These are phyloP conservation scores for Stegana nigrithorax DNA, from an alignment of 2,888 invertebrate genomes.

Conservation along the genomic window DNA sequence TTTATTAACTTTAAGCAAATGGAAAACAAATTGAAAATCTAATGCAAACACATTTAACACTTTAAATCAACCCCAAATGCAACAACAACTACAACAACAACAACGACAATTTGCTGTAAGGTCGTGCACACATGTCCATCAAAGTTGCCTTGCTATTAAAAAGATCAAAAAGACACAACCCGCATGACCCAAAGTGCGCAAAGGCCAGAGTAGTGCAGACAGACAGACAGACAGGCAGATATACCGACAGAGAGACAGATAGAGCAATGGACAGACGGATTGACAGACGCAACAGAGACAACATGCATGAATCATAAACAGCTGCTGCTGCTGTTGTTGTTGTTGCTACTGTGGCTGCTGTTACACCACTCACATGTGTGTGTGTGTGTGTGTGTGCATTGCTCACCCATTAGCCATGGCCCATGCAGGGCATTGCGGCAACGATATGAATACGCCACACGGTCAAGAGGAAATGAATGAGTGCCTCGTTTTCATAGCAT, in stretches of 20 bases:
- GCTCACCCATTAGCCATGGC: too few relatives aligned
- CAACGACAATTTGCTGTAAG: too few relatives aligned
- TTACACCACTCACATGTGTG: neutral
- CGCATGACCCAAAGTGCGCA: constrained; percentile 44
- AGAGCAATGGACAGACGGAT: neutral
- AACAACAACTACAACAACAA: too few relatives aligned
- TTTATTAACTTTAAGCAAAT: too few relatives aligned
- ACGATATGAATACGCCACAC: constrained; percentile 41
- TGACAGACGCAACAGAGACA: too few relatives aligned
- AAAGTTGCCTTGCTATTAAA: too few relatives aligned
- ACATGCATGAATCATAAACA: constrained; percentile 9
- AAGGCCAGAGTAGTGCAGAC: neutral
- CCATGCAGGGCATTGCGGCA: neutral
- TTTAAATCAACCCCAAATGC: too few relatives aligned
- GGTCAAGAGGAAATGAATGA: constrained; percentile 8
- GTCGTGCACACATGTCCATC: too few relatives aligned
- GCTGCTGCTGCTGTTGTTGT: neutral
- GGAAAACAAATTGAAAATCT: too few relatives aligned
- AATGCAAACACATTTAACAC: too few relatives aligned
- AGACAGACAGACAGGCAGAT: neutral
- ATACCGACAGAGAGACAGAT: neutral
- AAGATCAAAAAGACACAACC: constrained; percentile 58
- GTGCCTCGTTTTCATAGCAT: constrained; percentile 36
- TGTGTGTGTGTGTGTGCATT: neutral
- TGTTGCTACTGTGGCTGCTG: too few relatives aligned